These are phyloP conservation scores for Rosalia funebris DNA, from an alignment of 2,888 invertebrate genomes.

Conservation along the genomic window DNA sequence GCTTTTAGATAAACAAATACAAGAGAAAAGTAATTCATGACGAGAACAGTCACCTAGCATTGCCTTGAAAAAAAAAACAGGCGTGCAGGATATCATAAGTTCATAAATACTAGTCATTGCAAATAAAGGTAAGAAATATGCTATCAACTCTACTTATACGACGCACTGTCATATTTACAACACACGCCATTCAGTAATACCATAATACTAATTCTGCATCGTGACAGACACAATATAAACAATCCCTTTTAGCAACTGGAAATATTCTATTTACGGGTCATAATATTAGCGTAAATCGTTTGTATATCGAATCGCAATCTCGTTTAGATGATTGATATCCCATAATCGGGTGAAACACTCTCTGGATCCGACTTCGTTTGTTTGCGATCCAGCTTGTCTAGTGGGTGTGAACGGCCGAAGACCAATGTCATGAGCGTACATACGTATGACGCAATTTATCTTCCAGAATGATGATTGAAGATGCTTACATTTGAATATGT, in stretches of 20 bases:
- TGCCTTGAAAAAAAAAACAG: neutral
- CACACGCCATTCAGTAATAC: neutral
- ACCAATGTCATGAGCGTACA: conserved; percentile 40
- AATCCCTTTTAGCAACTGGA: neutral
- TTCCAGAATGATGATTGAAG: conserved; percentile 27
- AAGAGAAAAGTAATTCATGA: too few species aligned
- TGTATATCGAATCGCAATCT: conserved; percentile 11
- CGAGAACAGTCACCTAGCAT: neutral
- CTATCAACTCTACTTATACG: neutral
- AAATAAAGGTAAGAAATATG: neutral
- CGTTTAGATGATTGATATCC: conserved; percentile 9
- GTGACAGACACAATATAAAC: conserved; percentile 13
- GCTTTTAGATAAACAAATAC: too few species aligned
- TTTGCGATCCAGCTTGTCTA: conserved; percentile 13
- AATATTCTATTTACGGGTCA: conserved; percentile 10
- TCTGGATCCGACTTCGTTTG: neutral
- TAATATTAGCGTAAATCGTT: conserved; percentile 9
- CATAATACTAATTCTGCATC: neutral
- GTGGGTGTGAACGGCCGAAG: conserved; percentile 38
- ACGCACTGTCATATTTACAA: too few species aligned
- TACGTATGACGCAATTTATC: conserved; percentile 35
- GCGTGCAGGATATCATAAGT: too few species aligned
- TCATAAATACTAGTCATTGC: neutral
- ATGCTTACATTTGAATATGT: conserved; percentile 27
- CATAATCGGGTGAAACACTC: conserved; percentile 3